Base-by-base conservation (phyloP, 2,113 vertebrate species). In the Anguilla rostrata region DNA sequence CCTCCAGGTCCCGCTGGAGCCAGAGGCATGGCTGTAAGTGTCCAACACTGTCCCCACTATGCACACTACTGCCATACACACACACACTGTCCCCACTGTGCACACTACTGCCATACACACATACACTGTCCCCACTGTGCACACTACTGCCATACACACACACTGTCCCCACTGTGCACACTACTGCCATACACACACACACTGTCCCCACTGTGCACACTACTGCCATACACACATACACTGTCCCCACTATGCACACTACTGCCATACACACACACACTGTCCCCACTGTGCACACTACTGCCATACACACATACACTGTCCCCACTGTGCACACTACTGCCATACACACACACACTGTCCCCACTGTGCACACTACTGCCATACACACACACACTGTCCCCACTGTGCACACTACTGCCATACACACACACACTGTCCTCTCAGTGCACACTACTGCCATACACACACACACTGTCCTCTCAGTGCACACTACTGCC, bases 21-120 rank as follows among this genome's bases (percentile, higher is more conserved):
- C 82, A 96, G 98, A 84, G 98, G 98, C 84, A 97, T 99, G 92
- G 94, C 96, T 90, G 98, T 99, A 91, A 97, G 98, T 97, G 81
- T 84, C 84, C 40, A 15, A 43, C 41, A 14, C 40, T 11, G 1
- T 22, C 60, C 60, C 60, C 60, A 63, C 18, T 53, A 9, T 53
- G 9, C 49, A 9, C 8, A 53, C 49, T 14, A 53, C 6, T 14
- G 11, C 60, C 75, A 78, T 11, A 78, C 75, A 39, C 75, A 81
- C 29, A 11, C 12, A 15, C 78, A 81, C 39, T 43, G 9, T 63
- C 20, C 8, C 63, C 46, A 81, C 34, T 26, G 5, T 53, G 7
- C 49, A 7, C 49, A 53, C 49, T 20, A 82, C 43, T 39, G 16
- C 40, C n/a, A 63, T 4, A 46, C 66, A 8, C n/a, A 20, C 75